Conservation (phyloP, 2,113 vertebrate species). For the Leptocoma aspasia region DNA sequence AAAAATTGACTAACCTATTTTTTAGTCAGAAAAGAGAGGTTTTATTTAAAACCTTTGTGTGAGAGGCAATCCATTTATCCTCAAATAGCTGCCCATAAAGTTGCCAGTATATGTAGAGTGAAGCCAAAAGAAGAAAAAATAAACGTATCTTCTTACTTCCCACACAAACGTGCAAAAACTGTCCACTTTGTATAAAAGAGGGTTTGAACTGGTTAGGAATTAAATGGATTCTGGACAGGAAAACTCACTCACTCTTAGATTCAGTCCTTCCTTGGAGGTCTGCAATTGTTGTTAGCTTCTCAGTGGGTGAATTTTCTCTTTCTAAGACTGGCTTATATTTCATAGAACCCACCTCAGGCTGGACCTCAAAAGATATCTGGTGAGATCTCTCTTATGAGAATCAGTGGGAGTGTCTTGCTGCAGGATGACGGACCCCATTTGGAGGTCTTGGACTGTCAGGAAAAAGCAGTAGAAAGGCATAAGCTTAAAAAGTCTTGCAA, state of each 20-base stretch:
- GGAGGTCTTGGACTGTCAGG: neutral
- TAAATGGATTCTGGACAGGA: neutral
- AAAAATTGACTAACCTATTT: conserved; percentile 40
- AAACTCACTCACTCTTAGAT: neutral
- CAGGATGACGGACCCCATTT: neutral
- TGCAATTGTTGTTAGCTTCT: neutral
- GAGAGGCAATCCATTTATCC: conserved; percentile 26
- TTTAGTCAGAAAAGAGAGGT: neutral
- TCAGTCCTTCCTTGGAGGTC: neutral
- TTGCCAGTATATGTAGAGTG: neutral
- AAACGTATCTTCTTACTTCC: conserved; percentile 21
- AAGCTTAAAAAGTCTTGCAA: neutral
- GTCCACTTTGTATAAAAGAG: neutral
- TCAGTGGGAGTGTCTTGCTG: neutral
- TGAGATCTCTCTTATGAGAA: neutral
- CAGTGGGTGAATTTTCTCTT: neutral
- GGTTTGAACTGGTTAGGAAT: neutral
- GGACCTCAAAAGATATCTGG: neutral
- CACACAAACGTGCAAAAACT: neutral
- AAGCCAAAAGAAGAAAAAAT: conserved; percentile 10
- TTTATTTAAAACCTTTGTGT: conserved; percentile 45
- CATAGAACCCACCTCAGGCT: neutral
- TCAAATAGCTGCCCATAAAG: conserved; percentile 23
- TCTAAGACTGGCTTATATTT: neutral
- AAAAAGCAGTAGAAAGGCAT: neutral